Base-by-base conservation (phyloP, 2,888 invertebrate genomes). In the Dicyrtoma fusca region DNA sequence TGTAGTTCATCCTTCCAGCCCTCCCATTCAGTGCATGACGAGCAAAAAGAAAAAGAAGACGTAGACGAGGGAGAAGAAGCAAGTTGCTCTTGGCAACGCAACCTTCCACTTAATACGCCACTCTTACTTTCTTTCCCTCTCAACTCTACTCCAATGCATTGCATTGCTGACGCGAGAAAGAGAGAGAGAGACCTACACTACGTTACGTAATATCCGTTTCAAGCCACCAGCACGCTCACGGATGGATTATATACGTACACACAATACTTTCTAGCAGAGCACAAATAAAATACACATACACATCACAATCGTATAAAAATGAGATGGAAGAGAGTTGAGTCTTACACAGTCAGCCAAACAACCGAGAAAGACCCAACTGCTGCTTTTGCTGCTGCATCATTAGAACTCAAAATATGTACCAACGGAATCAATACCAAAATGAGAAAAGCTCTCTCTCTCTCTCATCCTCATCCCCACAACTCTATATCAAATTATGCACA, bases 401-500 rank as follows among this genome's bases (percentile, higher is more conserved):
- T 66, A 66, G 66, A 55, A 19, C 53, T 53, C 53, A 51, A 17
- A 26, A n/a, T 26, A 25, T 66, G 53, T 66, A 53, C 26, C 26
- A 14, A 11, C 17, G 53, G 53, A 66, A 66, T 66, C 66, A 66
- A 66, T 66, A 66, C 53, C 51, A 17, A 66, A 66, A 66, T 66
- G 66, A 66, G 66, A 66, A 66, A 53, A 63, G 53, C 51, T 34
- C 44, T 55, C 53, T 23, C 57, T 57, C 57, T 57, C 57, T 57
- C 21, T 57, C 57, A 6, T 14, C 19, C 19, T 34, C 66, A 66
- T 66, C 53, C 66, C 49, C 66, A 66, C 66, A 53, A 66, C 34
- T 55, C 53, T 66, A 42, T 66, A 55, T 66, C 66, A 42, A 66
- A 66, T 66, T 66, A 66, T 66, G 66, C 66, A 66, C 49, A 53